Evolutionary conservation across 2,888 invertebrate genomes (phyloP), one percentile per base, ranked within the genome.

Genomic region (Athalia cordata): DNA sequence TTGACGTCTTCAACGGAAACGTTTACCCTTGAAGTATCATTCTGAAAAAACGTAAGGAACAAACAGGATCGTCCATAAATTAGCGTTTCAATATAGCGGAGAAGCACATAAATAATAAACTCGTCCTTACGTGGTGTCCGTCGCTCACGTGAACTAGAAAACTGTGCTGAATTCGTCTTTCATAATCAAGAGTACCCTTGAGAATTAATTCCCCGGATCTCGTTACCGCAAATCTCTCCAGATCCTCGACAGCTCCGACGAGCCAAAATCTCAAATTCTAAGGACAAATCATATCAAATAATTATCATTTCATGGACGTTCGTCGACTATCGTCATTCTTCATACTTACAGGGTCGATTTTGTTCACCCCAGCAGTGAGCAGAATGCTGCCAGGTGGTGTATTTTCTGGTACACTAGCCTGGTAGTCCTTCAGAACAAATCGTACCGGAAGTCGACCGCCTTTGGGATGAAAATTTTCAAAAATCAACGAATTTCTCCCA

Each of bases 91-190:
- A 76, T n/a, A 7, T n/a, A 50, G 29, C 15, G 11, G 86, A 13
- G 81, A 81, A 79, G 80, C 66, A 79, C 61, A n/a, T 50, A 62
- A 49, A 65, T 52, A 47, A 66, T 29, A 47, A 4, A 49, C n/a
- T 50, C 45, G 5, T 4, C 50, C 93, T 91, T 88, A 95, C 95
- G 83, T 94, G 93, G 80, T 91, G 88, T 13, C 95, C 95, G 90
- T 97, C 97, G 0, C 96, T 95, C 72, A 96, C 96, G 89, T 95
- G 94, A 61, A 96, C 95, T 85, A 95, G 93, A 89, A 97, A 96
- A 79, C 93, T 91, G 88, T 96, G 96, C 52, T 92, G 92, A 57
- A 93, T 93, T 78, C 92, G 91, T 59, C 93, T 92, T 89, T 97
- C 97, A 88, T 94, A 97, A 91, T 97, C 97, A 77, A 97, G 91